A percentile compares a stretch with the other conserved stretches of the same genome.
These are phyloP conservation scores for Luidia sarsii DNA, from an alignment of 53 echinoderm and acorn worm genomes.

Conservation along the genomic window DNA sequence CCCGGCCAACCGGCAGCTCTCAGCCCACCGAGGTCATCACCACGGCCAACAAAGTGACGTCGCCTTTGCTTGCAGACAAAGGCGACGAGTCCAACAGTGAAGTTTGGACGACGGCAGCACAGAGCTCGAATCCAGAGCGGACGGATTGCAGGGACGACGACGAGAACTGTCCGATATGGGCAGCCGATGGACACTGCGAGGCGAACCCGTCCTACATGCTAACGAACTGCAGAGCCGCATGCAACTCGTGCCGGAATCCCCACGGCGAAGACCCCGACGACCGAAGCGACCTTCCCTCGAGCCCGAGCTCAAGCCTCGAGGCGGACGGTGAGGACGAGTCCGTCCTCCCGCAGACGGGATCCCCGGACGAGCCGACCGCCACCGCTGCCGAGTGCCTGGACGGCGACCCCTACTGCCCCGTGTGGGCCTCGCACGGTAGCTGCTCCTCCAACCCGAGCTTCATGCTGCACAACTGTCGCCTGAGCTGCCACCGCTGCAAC, in stretches of 20 bases:
- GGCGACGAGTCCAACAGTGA: too few species aligned
- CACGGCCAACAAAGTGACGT: too few species aligned
- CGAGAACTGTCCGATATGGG: slow-evolving; percentile 34
- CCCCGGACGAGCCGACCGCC: not conserved
- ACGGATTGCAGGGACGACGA: slow-evolving; percentile 50
- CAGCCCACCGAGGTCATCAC: too few species aligned
- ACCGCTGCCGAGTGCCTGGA: slow-evolving; percentile 57
- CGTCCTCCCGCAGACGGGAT: not conserved
- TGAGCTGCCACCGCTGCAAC: slow-evolving; percentile 72
- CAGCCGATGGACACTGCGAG: slow-evolving; percentile 7
- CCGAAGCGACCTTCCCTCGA: not conserved
- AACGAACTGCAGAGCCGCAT: slow-evolving; percentile 15
- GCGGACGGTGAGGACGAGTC: not conserved
- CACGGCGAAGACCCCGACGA: not conserved
- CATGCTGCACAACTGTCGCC: slow-evolving; percentile 75
- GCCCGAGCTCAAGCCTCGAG: not conserved
- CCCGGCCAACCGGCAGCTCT: too few species aligned
- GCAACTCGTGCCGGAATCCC: slow-evolving; percentile 6
- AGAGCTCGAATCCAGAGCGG: not conserved
- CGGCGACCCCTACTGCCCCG: slow-evolving; percentile 47
- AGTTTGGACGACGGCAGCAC: not conserved
- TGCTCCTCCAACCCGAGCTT: slow-evolving; percentile 72
- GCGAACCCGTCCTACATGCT: slow-evolving; percentile 20
- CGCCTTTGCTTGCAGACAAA: too few species aligned
- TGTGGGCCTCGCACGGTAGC: slow-evolving; percentile 77